Percentiles rank a stretch among this genome's conserved stretches.
Conservation (phyloP, 2,113 vertebrate genomes). For the Arizona elegans region DNA sequence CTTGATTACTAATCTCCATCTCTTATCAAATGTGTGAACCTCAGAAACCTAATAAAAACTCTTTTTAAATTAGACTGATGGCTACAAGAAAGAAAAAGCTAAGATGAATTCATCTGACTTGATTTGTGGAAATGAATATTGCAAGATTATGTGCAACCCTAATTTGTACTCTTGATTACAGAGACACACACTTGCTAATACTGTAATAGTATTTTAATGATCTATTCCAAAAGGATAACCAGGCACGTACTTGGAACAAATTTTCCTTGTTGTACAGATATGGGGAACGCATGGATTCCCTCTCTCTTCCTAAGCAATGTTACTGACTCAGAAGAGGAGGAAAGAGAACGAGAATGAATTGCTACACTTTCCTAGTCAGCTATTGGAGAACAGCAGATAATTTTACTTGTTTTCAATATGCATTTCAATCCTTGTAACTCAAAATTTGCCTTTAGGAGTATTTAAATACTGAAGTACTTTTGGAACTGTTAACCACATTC, state of each 20-base stretch:
- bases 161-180: background rate
- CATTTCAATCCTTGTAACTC: background rate
- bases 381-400: background rate
- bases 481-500: background rate
- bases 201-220: background rate
- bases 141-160: background rate
- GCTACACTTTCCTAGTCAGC: background rate
- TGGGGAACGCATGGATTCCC: background rate
- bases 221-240: background rate
- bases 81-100: background rate
- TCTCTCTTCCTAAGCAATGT: background rate
- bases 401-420: background rate
- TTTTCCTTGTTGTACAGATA: background rate
- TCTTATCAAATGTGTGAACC: background rate
- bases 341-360: background rate
- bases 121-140: background rate
- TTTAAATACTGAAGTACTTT: background rate
- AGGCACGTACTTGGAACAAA: background rate
- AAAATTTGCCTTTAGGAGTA: background rate
- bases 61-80: background rate
- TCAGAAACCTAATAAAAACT: background rate
- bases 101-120: background rate
- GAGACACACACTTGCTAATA: background rate
- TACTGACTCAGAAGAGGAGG: background rate
- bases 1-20: background rate